A percentile compares a stretch with the other conserved stretches of the same genome.
phyloP scores from a whole-genome alignment of 1,140 invertebrate genomes.

The Pectinophora gossypiella region DNA sequence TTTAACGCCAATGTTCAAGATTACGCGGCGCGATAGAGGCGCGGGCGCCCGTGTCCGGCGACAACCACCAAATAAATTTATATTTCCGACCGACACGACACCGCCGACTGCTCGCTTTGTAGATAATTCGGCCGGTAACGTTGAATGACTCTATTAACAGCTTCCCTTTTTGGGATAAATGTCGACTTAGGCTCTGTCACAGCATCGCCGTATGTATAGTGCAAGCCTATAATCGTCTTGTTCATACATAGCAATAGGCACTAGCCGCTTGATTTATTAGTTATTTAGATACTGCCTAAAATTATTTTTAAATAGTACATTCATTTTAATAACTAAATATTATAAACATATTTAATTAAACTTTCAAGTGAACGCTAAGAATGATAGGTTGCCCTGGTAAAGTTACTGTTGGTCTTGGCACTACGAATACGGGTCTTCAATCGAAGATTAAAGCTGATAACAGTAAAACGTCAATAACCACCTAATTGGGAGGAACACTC shows the following conservation, averaged over 20 bases:
- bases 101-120: constrained; percentile 67
- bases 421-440: constrained; percentile 51
- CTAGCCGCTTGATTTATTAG: background rate
- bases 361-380: too few species aligned
- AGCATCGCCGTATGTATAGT: constrained; percentile 47
- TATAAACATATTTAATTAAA: too few species aligned
- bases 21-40: constrained; percentile 68
- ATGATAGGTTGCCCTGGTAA: too few species aligned
- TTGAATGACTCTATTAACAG: constrained; percentile 75
- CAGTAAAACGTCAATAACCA: constrained; percentile 74
- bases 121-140: constrained; percentile 73
- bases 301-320: too few species aligned
- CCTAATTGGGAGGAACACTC: constrained; percentile 73
- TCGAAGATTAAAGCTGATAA: constrained; percentile 64
- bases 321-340: background rate
- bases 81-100: constrained; percentile 72
- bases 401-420: too few species aligned
- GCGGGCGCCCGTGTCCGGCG: constrained; percentile 66
- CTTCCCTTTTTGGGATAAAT: constrained; percentile 74
- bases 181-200: constrained; percentile 53
- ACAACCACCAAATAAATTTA: constrained; percentile 74
- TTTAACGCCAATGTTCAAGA: constrained; percentile 75
- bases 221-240: too few species aligned
- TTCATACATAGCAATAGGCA: background rate
- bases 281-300: background rate